Base-by-base conservation (phyloP, 2,888 invertebrate species). In the Tenthredo notha region DNA sequence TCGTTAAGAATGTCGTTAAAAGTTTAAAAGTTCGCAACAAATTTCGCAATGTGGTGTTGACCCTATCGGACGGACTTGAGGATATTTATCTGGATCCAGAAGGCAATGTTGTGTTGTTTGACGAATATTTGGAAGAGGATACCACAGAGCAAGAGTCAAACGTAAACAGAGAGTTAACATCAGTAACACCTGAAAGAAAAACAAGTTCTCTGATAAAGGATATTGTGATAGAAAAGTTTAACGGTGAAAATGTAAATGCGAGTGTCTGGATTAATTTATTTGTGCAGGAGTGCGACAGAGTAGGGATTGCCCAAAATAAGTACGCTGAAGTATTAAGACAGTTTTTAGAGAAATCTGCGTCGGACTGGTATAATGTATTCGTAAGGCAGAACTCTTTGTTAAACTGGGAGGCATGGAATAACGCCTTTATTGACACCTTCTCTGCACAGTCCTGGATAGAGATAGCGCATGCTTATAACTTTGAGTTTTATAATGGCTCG, bases 41-140 rank as follows among this genome's bases (percentile, higher is more conserved):
- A 54, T 77, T 77, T n/a, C 25, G 77, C 7, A 77, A 77, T 15
- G 77, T 77, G 1, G n/a, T 33, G 84, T 2, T 77, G 9, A 77
- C 77, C n/a, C 50, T 86, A 74, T 15, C 72, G 4, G 72, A 50
- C 7, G 84, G 84, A 18, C 75, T 86, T 12, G 58, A 85, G 65
- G 25, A 40, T 40, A 58, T 85, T 72, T 86, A 86, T 47, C 10
- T 86, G 67, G 86, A 85, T 74, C 67, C 58, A 84, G 85, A 86
- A 47, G 86, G 84, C n/a, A 85, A 86, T 43, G 84, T 86, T 9
- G 84, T 47, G 29, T 80, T 86, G 15, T n/a, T 50, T n/a, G 84
- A 85, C 37, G 84, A 86, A 77, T 86, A 86, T 72, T 74, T 85
- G 15, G 85, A 86, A 25, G 74, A 85, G 37, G 15, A 12, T 2